phyloP scores from a whole-genome alignment of 2,888 invertebrate genomes.

The Eumacrocentrus americanus region DNA sequence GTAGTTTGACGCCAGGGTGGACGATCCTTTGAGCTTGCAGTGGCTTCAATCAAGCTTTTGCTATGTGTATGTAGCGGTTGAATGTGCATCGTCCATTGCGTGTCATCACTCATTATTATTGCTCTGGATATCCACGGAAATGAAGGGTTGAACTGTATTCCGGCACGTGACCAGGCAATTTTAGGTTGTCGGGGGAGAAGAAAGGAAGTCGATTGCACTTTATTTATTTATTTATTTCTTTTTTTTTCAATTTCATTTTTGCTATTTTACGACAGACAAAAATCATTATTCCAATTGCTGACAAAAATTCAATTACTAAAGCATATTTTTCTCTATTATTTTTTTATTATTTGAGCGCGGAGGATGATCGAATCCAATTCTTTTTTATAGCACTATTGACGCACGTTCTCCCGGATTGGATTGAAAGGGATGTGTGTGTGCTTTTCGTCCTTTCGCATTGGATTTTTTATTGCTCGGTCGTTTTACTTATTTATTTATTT shows the following conservation, averaged over 20 bases:
- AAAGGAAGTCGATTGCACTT: too few species aligned
- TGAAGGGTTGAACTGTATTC: not conserved
- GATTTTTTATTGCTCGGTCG: not conserved
- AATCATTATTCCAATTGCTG: not conserved
- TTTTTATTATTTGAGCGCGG: not conserved
- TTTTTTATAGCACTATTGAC: not conserved
- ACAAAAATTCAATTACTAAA: not conserved
- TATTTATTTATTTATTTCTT: not conserved
- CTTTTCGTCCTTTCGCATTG: constrained; percentile 1
- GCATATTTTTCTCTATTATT: not conserved
- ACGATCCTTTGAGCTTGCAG: not conserved
- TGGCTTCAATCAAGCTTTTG: too few species aligned
- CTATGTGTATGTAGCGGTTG: too few species aligned
- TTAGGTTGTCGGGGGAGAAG: too few species aligned
- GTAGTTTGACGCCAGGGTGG: not conserved
- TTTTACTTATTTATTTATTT: not conserved
- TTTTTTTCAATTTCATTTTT: not conserved
- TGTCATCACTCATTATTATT: constrained; percentile 26
- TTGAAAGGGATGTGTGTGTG: not conserved
- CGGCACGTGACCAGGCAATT: constrained; percentile 15
- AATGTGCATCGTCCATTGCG: constrained; percentile 14
- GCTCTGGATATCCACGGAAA: constrained; percentile 21
- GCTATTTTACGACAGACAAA: too few species aligned
- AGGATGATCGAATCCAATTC: constrained; percentile 5
- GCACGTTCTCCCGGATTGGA: not conserved